These are phyloP conservation scores for Pseudococcus viburni DNA, from an alignment of 2,888 invertebrate species.

Conservation along the genomic window DNA sequence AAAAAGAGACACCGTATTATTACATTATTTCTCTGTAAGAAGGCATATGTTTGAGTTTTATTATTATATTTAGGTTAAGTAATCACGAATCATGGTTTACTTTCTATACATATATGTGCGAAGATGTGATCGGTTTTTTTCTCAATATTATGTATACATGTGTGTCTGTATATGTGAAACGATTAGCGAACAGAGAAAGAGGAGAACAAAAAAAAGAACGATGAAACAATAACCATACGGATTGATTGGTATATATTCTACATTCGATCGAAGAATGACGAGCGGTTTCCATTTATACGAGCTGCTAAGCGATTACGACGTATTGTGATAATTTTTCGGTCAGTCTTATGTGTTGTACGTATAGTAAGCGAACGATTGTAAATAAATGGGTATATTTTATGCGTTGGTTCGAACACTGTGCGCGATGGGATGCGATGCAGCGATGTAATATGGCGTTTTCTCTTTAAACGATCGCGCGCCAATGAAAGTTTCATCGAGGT, in stretches of 20 bases:
- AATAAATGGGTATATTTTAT: constrained; percentile 11
- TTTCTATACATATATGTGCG: constrained; percentile 27
- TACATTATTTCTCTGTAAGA: constrained; percentile 35
- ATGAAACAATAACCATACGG: constrained; percentile 34
- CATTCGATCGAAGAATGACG: constrained; percentile 44
- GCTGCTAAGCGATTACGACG: constrained; percentile 40
- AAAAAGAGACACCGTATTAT: not conserved
- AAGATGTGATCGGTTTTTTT: constrained; percentile 23
- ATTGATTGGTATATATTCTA: constrained; percentile 47
- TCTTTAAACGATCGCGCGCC: constrained; percentile 40
- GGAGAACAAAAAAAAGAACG: not conserved
- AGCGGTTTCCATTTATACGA: constrained; percentile 37
- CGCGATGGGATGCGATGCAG: not conserved
- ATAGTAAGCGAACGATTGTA: not conserved
- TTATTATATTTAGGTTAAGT: constrained; percentile 57
- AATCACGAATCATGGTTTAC: constrained; percentile 57
- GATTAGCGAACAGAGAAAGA: not conserved
- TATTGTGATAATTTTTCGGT: constrained; percentile 46
- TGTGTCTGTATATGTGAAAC: not conserved
- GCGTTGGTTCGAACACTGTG: not conserved
- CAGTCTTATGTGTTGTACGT: not conserved
- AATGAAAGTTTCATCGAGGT: constrained; percentile 32
- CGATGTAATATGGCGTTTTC: not conserved
- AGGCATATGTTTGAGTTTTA: constrained; percentile 32
- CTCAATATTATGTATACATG: not conserved